Percentiles rank a stretch among this genome's conserved stretches.
phyloP scores from a whole-genome alignment of 2,888 invertebrate species.

The Ellobium chinense region DNA sequence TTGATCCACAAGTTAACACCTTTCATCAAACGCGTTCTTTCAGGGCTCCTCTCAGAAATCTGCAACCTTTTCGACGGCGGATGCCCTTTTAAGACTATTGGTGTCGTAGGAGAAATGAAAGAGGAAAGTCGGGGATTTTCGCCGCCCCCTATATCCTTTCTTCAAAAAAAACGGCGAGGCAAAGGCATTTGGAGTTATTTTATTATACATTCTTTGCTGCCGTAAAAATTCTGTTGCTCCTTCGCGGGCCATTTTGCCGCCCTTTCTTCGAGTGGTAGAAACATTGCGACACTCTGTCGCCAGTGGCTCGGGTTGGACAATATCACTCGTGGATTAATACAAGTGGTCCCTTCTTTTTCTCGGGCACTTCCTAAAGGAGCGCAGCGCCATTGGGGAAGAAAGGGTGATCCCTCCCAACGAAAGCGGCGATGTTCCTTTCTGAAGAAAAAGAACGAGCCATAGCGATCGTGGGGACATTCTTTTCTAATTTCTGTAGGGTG shows the following conservation, averaged over 20 bases:
- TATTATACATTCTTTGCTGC: neutral
- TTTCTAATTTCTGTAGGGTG: neutral
- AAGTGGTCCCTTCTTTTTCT: conserved; percentile 17
- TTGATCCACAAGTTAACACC: neutral
- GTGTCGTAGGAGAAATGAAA: neutral
- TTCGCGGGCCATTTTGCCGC: neutral
- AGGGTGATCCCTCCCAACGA: neutral
- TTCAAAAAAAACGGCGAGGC: neutral
- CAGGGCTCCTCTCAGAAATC: neutral
- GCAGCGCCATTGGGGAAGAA: neutral
- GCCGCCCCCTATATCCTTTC: neutral
- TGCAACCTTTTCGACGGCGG: neutral
- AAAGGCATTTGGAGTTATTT: neutral
- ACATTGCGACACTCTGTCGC: conserved; percentile 39
- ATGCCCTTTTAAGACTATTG: conserved; percentile 3
- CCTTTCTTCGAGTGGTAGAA: neutral
- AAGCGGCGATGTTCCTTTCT: neutral
- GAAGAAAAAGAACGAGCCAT: neutral
- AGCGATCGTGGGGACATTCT: neutral
- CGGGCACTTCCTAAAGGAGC: neutral
- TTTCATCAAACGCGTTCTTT: neutral
- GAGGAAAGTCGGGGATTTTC: neutral
- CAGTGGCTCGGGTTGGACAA: conserved; percentile 1
- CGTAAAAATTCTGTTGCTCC: conserved; percentile 2
- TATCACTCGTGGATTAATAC: conserved; percentile 32